Conservation (phyloP, 2,797 vertebrate genomes). For the Smutsia gigantea region DNA sequence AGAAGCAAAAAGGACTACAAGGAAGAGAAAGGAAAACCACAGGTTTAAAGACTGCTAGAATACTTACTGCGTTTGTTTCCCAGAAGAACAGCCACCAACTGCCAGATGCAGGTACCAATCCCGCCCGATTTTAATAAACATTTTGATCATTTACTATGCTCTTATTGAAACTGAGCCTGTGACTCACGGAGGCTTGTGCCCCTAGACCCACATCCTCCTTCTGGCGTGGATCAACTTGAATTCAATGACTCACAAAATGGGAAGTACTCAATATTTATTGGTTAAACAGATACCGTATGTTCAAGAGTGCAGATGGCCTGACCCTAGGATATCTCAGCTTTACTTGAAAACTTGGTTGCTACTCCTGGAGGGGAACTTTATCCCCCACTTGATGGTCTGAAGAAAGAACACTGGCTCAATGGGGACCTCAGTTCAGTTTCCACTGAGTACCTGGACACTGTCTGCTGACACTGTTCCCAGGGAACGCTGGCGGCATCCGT, state of each 20-base stretch:
- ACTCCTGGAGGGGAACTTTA: background rate
- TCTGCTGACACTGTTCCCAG: background rate
- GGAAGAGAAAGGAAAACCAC: background rate
- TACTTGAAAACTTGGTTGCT: background rate
- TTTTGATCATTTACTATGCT: background rate
- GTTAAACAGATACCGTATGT: background rate
- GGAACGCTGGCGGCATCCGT: background rate
- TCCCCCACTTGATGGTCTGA: background rate
- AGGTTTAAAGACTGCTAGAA: background rate
- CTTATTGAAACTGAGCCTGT: background rate
- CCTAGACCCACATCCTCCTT: background rate
- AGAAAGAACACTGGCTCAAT: background rate
- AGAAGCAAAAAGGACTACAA: background rate
- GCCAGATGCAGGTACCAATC: background rate
- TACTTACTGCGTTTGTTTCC: background rate
- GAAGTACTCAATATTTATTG: background rate
- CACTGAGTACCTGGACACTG: background rate
- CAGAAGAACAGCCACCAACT: background rate
- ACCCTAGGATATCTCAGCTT: background rate
- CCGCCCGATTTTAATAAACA: background rate
- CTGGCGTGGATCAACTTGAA: background rate
- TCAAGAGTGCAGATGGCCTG: background rate
- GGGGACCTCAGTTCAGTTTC: background rate
- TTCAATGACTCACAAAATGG: background rate
- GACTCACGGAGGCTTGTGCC: background rate